Evolutionary conservation across 2,888 invertebrate genomes (phyloP).

Genomic region (Hirtodrosophila trivittata): DNA sequence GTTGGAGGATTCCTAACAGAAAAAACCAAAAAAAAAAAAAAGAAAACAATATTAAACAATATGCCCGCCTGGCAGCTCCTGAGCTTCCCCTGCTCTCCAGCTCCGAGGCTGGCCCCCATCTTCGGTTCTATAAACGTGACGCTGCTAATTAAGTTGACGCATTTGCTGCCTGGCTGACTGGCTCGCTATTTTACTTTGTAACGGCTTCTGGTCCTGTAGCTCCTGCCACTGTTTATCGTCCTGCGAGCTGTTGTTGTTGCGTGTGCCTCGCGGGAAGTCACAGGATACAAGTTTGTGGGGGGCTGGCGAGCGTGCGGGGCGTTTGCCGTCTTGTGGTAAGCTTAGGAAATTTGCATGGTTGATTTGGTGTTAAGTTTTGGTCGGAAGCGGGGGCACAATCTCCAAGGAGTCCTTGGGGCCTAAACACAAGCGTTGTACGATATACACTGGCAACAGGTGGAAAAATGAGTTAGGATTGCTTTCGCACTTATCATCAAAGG

Average conservation of each 20-base stretch:
- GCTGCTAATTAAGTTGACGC: constrained; percentile 79
- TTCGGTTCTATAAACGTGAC: constrained; percentile 64
- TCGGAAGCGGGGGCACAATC: not conserved
- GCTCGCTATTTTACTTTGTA: constrained; percentile 38
- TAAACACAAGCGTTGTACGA: too few species aligned
- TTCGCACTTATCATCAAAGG: not conserved
- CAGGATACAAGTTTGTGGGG: constrained; percentile 6
- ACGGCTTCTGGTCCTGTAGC: constrained; percentile 7
- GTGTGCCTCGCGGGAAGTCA: constrained; percentile 44
- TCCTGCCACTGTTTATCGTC: constrained; percentile 23
- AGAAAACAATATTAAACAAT: constrained; percentile 71
- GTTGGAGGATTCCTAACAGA: constrained; percentile 5
- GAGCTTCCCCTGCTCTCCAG: not conserved
- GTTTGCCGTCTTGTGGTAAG: constrained; percentile 53
- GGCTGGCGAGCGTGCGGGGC: not conserved
- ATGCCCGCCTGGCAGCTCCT: constrained; percentile 48
- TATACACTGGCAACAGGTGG: constrained; percentile 15
- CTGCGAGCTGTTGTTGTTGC: constrained; percentile 8
- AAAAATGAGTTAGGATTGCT: constrained; percentile 3
- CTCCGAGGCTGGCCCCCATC: not conserved
- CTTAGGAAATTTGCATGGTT: constrained; percentile 76
- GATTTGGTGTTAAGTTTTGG: constrained; percentile 57
- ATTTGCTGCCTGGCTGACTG: constrained; percentile 62
- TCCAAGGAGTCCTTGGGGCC: not conserved
- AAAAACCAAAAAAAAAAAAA: constrained; percentile 23